Conservation (phyloP, 1,140 invertebrate genomes). For the Bombus breviceps region DNA sequence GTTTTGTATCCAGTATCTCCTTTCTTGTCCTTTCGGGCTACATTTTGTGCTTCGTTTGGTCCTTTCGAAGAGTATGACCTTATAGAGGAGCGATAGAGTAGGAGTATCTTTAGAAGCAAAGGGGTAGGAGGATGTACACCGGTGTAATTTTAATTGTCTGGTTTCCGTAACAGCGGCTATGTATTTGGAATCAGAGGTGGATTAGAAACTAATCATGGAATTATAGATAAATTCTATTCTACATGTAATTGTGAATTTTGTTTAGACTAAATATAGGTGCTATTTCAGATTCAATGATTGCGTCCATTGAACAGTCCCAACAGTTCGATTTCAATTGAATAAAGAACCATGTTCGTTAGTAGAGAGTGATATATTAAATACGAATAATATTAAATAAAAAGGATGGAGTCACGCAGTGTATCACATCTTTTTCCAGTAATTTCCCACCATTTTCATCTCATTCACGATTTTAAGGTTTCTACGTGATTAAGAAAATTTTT, state of each 20-base stretch:
- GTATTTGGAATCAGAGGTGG: no score
- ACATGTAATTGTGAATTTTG: no score
- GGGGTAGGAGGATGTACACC: not conserved
- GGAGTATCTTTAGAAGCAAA: not conserved
- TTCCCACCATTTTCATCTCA: no score
- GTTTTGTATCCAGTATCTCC: not conserved
- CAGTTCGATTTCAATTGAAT: not conserved
- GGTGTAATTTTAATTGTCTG: not conserved
- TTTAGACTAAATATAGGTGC: not conserved
- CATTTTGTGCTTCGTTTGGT: conserved; percentile 1
- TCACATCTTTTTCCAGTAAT: no score
- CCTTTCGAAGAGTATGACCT: not conserved
- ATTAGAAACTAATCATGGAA: no score
- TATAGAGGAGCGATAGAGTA: not conserved
- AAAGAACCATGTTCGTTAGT: no score
- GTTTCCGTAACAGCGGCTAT: no score
- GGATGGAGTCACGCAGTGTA: no score
- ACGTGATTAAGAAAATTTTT: not conserved
- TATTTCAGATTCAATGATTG: not conserved
- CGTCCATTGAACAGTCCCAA: no score
- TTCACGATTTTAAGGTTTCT: not conserved
- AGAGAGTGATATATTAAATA: no score
- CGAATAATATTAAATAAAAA: not conserved
- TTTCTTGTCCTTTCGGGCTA: not conserved
- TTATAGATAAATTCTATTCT: no score